phyloP scores from a whole-genome alignment of 2,888 invertebrate species.

The Hydraecia micacea region DNA sequence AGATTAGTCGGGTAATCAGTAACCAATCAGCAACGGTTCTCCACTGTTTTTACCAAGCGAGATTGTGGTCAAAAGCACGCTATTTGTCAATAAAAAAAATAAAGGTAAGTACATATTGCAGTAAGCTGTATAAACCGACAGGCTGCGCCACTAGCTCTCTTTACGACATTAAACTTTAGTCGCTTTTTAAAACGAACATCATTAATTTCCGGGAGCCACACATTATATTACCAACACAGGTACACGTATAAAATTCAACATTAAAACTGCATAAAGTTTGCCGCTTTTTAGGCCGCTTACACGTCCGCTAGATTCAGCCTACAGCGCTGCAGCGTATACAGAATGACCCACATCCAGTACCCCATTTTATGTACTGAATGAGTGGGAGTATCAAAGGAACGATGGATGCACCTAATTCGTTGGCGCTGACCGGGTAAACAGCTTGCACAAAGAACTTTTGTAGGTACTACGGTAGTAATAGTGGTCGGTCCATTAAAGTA shows the following conservation, averaged over 20 bases:
- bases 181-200: neutral
- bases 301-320: constrained; percentile 6
- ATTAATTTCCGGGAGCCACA: neutral
- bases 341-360: constrained; percentile 38
- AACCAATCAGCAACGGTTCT: no score
- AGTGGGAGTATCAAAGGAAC: constrained; percentile 40
- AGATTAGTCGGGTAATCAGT: no score
- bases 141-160: no score
- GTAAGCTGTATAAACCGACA: no score
- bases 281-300: neutral
- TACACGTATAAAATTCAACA: neutral
- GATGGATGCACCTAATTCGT: constrained; percentile 16
- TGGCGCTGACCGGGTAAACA: constrained; percentile 42
- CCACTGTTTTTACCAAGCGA: no score
- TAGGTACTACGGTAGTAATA: neutral
- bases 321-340: constrained; percentile 9
- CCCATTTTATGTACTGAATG: constrained; percentile 31
- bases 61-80: no score
- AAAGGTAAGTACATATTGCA: no score
- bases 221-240: neutral
- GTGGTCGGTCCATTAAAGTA: neutral
- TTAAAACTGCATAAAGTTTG: constrained; percentile 6
- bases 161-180: neutral
- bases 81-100: no score
- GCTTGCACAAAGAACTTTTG: constrained; percentile 21